These are phyloP conservation scores for Rhabdomys dilectus DNA, from an alignment of 2,113 vertebrate species.

Conservation along the genomic window DNA sequence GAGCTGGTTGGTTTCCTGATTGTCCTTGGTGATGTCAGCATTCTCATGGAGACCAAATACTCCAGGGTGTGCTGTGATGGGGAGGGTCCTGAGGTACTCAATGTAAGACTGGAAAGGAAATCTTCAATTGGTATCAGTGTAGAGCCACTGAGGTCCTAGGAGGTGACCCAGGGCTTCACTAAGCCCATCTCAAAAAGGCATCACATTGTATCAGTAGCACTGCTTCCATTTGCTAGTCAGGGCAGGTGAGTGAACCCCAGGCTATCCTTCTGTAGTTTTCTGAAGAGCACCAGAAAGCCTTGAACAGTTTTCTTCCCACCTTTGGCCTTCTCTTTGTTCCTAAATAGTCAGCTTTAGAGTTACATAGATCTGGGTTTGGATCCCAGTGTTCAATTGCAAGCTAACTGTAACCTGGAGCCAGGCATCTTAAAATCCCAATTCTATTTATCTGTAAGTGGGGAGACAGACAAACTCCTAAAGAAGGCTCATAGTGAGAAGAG, in stretches of 20 bases:
- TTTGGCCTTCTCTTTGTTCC: neutral
- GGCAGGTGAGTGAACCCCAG: neutral
- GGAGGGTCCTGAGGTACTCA: slow-evolving; percentile 91
- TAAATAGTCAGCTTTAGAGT: neutral
- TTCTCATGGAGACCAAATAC: slow-evolving; percentile 97
- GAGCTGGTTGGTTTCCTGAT: slow-evolving; percentile 96
- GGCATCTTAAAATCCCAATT: neutral
- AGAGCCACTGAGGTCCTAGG: neutral
- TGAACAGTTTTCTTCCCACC: neutral
- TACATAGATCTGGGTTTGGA: neutral
- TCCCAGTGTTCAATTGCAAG: neutral
- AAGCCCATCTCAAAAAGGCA: neutral
- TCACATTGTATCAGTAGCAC: neutral
- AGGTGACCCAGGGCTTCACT: neutral
- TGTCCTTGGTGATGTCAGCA: slow-evolving; percentile 96
- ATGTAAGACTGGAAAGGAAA: slow-evolving; percentile 90
- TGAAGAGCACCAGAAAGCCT: neutral
- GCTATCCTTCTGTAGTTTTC: neutral
- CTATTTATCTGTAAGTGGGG: neutral
- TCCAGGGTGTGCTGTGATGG: slow-evolving; percentile 91
- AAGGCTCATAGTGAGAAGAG: neutral
- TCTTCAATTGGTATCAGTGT: slow-evolving; percentile 32
- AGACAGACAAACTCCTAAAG: neutral
- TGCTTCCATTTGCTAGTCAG: neutral
- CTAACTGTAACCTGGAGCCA: neutral